Base-by-base conservation (phyloP, 1,140 invertebrate species). In the Aradophagus sp. region DNA sequence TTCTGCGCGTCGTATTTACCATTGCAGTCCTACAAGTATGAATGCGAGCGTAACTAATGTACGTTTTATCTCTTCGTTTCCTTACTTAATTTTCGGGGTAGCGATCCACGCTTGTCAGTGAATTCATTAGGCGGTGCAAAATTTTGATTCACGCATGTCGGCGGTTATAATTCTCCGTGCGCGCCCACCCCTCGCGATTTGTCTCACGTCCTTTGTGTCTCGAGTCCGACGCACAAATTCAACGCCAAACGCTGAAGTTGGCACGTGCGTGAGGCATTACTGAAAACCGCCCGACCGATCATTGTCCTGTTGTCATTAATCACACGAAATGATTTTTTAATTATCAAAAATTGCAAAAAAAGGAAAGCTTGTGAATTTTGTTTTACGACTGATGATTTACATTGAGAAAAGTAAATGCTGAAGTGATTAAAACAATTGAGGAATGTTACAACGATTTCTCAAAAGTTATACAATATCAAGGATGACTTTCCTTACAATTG, bases 181-280 rank as follows among this genome's bases (percentile, higher is more conserved):
- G 48, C 56, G 62, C 20, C 44, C 27, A n/a, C 63, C 72, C 53
- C 45, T 61, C 50, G 36, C 67, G 65, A 76, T 76, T 73, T 63
- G 56, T 65, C 61, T 66, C 61, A 36, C 42, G 42, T 65, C 34
- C 67, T 58, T 62, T 29, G 65, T 61, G 65, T 61, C 58, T 44
- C 38, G 16, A 55, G 44, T 56, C 58, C 44, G 42, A 20, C 23
- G 47, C 48, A 59, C 69, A 56, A 62, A 72, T 66, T 66, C 36
- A 29, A 56, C n/a, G 39, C 47, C 45, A 47, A 72, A 61, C 29
- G 41, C 55, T 55, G 55, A 20, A 32, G 50, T 29, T 45, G 69
- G 62, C 69, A 66, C 69, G 69, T 66, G 69, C 55, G 56, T 42
- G 55, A 59, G 32, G 48, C 55, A 65, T 72, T 65, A 61, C 48